Percentiles rank a stretch among this genome's conserved stretches.
phyloP scores from a whole-genome alignment of 2,888 invertebrate genomes.

The Exocentrus adspersus region DNA sequence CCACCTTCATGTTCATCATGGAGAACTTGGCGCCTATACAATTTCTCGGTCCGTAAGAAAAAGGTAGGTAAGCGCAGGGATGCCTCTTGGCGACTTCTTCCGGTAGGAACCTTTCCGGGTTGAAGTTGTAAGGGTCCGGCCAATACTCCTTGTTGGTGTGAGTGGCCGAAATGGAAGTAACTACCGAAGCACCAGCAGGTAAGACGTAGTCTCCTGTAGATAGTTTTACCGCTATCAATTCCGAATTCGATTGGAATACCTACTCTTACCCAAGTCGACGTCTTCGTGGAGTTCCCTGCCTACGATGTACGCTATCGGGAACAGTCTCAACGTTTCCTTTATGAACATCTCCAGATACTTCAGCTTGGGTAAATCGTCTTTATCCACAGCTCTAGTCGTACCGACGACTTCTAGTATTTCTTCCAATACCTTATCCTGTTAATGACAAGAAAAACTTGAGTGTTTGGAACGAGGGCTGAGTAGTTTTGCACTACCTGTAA shows the following conservation, averaged over 20 bases:
- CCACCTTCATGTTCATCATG: slow-evolving; percentile 48
- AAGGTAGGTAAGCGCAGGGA: slow-evolving; percentile 43
- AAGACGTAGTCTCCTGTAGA: slow-evolving; percentile 43
- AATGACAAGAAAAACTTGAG: neutral
- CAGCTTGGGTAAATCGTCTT: slow-evolving; percentile 67
- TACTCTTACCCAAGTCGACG: slow-evolving; percentile 65
- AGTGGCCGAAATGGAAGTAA: slow-evolving; percentile 41
- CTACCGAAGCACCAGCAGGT: slow-evolving; percentile 42
- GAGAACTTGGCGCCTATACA: slow-evolving; percentile 49
- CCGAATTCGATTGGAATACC: too few species aligned
- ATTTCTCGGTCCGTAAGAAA: slow-evolving; percentile 48
- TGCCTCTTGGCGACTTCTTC: slow-evolving; percentile 60
- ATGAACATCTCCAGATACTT: slow-evolving; percentile 68
- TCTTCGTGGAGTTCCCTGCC: slow-evolving; percentile 65
- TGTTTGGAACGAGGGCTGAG: neutral
- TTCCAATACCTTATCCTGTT: slow-evolving; percentile 60
- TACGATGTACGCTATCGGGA: slow-evolving; percentile 67
- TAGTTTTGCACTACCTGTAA: slow-evolving; percentile 48
- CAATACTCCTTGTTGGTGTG: slow-evolving; percentile 65
- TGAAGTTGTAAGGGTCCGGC: slow-evolving; percentile 69
- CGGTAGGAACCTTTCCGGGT: slow-evolving; percentile 70
- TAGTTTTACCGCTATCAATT: neutral
- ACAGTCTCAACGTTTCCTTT: slow-evolving; percentile 69
- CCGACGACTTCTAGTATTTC: slow-evolving; percentile 65
- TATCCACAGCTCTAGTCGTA: slow-evolving; percentile 61